Percentiles rank a stretch among this genome's conserved stretches.
These are phyloP conservation scores for Falcaria lacertinaria DNA, from an alignment of 2,888 invertebrate genomes.

Conservation along the genomic window DNA sequence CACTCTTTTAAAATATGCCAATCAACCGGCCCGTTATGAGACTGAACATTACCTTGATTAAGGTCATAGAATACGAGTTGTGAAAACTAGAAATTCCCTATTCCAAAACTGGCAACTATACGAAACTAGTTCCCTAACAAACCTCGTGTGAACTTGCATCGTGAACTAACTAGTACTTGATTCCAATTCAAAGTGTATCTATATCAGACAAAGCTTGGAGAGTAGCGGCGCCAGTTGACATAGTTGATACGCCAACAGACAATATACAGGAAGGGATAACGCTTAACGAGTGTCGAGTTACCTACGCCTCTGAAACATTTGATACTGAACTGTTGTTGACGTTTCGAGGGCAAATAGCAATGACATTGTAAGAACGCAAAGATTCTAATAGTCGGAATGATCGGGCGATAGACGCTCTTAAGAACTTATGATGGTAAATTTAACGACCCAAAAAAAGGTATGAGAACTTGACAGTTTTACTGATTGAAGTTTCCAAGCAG, in stretches of 20 bases:
- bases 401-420: too few relatives aligned
- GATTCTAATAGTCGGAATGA: too few relatives aligned
- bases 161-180: not conserved
- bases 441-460: too few relatives aligned
- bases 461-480: too few relatives aligned
- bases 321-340: not conserved
- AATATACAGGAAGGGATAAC: not conserved
- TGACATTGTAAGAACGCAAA: too few relatives aligned
- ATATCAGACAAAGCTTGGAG: not conserved
- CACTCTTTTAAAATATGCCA: too few relatives aligned
- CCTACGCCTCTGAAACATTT: not conserved
- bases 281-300: slow-evolving; percentile 2
- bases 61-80: too few relatives aligned
- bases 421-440: too few relatives aligned
- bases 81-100: not conserved
- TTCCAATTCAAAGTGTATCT: slow-evolving; percentile 1
- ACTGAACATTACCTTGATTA: too few relatives aligned
- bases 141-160: not conserved
- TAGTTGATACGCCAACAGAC: not conserved
- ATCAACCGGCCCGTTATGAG: too few relatives aligned
- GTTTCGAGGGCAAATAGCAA: too few relatives aligned
- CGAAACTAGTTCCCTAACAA: not conserved
- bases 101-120: not conserved
- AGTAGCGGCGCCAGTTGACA: not conserved
- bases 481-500: too few relatives aligned